phyloP scores from a whole-genome alignment of 1,140 invertebrate species.

The Macrobrachium nipponense region DNA sequence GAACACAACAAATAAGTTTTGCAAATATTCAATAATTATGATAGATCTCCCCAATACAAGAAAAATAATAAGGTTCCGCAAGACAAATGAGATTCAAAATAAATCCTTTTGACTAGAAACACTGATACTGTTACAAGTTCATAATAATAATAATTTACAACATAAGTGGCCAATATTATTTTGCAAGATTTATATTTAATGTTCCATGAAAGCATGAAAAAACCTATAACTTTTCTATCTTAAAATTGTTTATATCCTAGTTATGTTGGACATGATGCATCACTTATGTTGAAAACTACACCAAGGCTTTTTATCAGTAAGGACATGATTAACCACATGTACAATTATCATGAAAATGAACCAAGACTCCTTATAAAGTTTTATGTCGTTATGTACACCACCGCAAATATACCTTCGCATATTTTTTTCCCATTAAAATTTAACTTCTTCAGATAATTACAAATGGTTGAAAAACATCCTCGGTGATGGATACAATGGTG shows the following conservation, averaged over 20 bases:
- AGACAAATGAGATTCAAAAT: not conserved
- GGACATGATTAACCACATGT: constrained; percentile 6
- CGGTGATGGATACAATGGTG: not conserved
- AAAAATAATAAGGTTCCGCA: not conserved
- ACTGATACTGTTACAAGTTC: constrained; percentile 8
- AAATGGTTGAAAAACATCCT: constrained; percentile 15
- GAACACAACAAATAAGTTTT: not conserved
- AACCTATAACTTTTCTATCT: constrained; percentile 40
- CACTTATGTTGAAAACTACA: constrained; percentile 29
- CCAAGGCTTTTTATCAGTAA: constrained; percentile 22
- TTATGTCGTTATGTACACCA: too few species aligned
- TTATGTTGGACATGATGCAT: constrained; percentile 47
- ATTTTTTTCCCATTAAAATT: too few species aligned
- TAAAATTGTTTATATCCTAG: constrained; percentile 28
- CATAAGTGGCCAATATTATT: constrained; percentile 29
- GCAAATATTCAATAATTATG: not conserved
- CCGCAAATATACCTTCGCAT: too few species aligned
- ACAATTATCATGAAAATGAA: too few species aligned
- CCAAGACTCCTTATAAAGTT: too few species aligned
- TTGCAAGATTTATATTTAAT: constrained; percentile 11
- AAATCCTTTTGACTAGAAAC: not conserved
- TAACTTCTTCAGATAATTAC: not conserved
- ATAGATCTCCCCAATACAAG: constrained; percentile 1
- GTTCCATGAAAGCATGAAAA: constrained; percentile 37
- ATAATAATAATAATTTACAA: constrained; percentile 41